Evolutionary conservation across 2,888 invertebrate genomes (phyloP).

Genomic region (Eurytoma adleriae): DNA sequence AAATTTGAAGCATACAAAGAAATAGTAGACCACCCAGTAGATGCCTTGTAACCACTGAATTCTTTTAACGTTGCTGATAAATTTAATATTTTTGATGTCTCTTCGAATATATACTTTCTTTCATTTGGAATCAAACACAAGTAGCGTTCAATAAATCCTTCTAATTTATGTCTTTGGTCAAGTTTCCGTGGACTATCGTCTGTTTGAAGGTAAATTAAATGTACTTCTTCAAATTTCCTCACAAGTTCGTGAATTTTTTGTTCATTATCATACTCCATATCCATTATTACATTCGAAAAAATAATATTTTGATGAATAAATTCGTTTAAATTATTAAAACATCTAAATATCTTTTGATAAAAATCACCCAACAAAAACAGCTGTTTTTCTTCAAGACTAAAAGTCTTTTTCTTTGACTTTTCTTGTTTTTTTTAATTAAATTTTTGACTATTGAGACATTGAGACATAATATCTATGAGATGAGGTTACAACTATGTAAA

Average conservation of each 20-base stretch:
- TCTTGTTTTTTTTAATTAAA: too few relatives aligned
- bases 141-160: constrained; percentile 82
- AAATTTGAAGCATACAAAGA: constrained; percentile 92
- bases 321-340: too few relatives aligned
- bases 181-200: background rate
- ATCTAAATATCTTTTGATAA: too few relatives aligned
- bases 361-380: too few relatives aligned
- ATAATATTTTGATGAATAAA: too few relatives aligned
- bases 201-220: constrained; percentile 11
- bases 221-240: background rate
- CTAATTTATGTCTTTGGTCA: background rate
- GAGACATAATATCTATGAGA: too few relatives aligned
- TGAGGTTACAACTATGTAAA: too few relatives aligned
- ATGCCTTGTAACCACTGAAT: constrained; percentile 89
- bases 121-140: constrained; percentile 87
- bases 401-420: too few relatives aligned
- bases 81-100: constrained; percentile 86
- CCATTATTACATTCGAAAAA: background rate
- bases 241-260: background rate
- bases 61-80: constrained; percentile 84
- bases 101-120: constrained; percentile 86
- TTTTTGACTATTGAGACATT: too few relatives aligned
- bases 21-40: constrained; percentile 89
- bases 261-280: background rate
- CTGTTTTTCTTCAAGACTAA: too few relatives aligned